phyloP scores from a whole-genome alignment of 2,888 invertebrate genomes.

The Ormyrus pomaceus region DNA sequence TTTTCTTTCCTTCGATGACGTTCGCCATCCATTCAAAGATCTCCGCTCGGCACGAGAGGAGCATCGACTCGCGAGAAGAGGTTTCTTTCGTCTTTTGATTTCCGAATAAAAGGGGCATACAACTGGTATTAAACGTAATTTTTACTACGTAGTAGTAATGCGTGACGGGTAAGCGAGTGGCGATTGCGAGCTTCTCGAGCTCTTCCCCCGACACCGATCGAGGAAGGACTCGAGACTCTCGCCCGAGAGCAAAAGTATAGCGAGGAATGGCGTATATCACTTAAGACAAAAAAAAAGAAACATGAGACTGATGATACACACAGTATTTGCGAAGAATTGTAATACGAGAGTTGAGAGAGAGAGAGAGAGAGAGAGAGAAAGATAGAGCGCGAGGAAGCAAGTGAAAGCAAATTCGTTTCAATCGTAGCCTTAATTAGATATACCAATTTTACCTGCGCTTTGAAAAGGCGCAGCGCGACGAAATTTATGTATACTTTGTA shows the following conservation, averaged over 20 bases:
- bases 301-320: constrained; percentile 74
- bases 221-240: constrained; percentile 32
- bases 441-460: constrained; percentile 55
- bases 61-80: background rate
- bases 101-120: constrained; percentile 66
- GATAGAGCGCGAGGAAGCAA: constrained; percentile 36
- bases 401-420: constrained; percentile 54
- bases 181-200: constrained; percentile 41
- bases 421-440: constrained; percentile 69
- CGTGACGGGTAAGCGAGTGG: constrained; percentile 23
- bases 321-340: constrained; percentile 73
- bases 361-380: background rate
- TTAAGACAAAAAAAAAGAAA: constrained; percentile 60
- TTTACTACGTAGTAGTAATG: constrained; percentile 56
- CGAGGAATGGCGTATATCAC: constrained; percentile 45
- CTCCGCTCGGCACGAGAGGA: constrained; percentile 16
- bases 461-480: constrained; percentile 1
- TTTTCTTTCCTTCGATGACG: too few relatives aligned
- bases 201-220: background rate
- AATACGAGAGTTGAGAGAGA: constrained; percentile 56
- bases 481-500: constrained; percentile 47
- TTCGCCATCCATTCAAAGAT: background rate
- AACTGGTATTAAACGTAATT: constrained; percentile 71
- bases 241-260: constrained; percentile 16
- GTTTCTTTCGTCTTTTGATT: constrained; percentile 34